Percentiles rank a stretch among this genome's conserved stretches.
Conservation (phyloP, 2,888 invertebrate species). For the Smittia sp. region DNA sequence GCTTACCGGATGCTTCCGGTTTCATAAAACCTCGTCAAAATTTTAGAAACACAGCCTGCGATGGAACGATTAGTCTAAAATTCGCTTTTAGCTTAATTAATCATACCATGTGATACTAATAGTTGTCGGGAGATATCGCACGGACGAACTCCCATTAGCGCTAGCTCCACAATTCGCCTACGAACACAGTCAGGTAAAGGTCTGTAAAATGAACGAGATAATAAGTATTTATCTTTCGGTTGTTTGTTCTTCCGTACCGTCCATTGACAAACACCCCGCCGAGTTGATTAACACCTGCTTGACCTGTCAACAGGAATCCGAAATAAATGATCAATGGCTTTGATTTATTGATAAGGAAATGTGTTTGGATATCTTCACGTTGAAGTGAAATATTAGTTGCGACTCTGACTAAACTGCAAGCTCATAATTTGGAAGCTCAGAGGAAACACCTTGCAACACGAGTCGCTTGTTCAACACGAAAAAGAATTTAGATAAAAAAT, state of each 20-base stretch:
- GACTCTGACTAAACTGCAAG: too few species aligned
- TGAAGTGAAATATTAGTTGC: too few species aligned
- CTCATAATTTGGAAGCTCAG: too few species aligned
- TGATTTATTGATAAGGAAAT: constrained; percentile 17
- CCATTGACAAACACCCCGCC: constrained; percentile 98
- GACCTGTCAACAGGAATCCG: constrained; percentile 62
- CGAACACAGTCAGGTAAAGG: constrained; percentile 93
- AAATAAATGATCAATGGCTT: neutral
- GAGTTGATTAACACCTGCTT: constrained; percentile 95
- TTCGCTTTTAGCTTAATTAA: constrained; percentile 3
- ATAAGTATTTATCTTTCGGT: neutral
- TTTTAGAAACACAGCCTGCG: constrained; percentile 88
- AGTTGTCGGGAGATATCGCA: constrained; percentile 96
- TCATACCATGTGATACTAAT: constrained; percentile 80
- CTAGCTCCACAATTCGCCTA: constrained; percentile 89
- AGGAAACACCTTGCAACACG: constrained; percentile 21
- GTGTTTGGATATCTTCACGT: neutral
- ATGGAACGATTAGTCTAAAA: constrained; percentile 6
- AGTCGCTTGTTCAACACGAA: too few species aligned
- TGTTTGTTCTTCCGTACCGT: constrained; percentile 52
- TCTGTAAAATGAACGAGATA: neutral
- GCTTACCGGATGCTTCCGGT: constrained; percentile 75
- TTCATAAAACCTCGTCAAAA: constrained; percentile 93
- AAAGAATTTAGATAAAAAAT: neutral
- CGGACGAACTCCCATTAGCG: constrained; percentile 89